phyloP scores from a whole-genome alignment of 2,888 invertebrate genomes.

The Athrips mouffetella region DNA sequence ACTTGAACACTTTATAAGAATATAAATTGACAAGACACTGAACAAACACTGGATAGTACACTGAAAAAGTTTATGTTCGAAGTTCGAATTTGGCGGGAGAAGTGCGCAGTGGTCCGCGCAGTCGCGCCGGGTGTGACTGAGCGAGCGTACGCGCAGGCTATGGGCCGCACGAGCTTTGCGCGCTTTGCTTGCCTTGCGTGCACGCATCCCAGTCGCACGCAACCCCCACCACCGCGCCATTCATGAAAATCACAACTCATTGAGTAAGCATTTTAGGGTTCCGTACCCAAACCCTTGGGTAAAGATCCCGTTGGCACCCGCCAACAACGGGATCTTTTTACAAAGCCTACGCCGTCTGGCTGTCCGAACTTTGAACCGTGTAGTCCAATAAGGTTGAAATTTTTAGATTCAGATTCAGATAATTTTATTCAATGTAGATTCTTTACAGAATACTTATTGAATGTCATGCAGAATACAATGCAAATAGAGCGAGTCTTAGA shows the following conservation, averaged over 20 bases:
- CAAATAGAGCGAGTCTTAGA: too few relatives aligned
- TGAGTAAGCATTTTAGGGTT: too few relatives aligned
- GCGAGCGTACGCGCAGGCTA: conserved; percentile 32
- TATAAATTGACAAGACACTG: conserved; percentile 13
- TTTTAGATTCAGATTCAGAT: too few relatives aligned
- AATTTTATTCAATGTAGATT: too few relatives aligned
- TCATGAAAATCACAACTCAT: conserved; percentile 55
- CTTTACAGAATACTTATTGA: too few relatives aligned
- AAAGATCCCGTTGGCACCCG: too few relatives aligned
- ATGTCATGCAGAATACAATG: too few relatives aligned
- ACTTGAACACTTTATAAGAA: conserved; percentile 4
- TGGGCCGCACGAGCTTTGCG: conserved; percentile 32
- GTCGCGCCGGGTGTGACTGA: conserved; percentile 50
- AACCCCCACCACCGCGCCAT: conserved; percentile 61
- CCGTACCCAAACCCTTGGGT: too few relatives aligned
- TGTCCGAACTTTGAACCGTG: too few relatives aligned
- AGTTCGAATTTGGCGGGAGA: conserved; percentile 52
- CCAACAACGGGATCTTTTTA: too few relatives aligned
- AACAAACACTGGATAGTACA: conserved; percentile 16
- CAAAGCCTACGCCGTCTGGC: too few relatives aligned
- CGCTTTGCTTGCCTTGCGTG: conserved; percentile 40
- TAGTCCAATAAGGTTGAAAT: too few relatives aligned
- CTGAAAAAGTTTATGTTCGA: conserved; percentile 26
- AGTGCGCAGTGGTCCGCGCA: conserved; percentile 43
- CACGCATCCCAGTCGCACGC: conserved; percentile 28